Evolutionary conservation across 1,140 invertebrate genomes (phyloP), one percentile per base, ranked within the genome.

Genomic region (Zaprionus ornatus): DNA sequence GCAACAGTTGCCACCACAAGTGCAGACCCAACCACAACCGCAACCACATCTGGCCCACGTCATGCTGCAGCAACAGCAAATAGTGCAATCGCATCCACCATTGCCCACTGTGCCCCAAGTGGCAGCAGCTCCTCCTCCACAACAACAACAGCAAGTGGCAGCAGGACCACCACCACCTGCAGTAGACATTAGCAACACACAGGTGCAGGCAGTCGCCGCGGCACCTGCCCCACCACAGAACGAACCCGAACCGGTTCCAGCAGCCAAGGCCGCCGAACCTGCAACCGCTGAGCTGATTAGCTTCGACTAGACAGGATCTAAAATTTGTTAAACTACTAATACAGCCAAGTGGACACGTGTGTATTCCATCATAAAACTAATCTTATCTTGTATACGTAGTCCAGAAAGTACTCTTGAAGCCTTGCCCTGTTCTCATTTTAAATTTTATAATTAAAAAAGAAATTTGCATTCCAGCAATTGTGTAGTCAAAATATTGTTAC

Each of bases 221-320:
- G 79, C 88, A 17, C 90, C 91, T 56, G 87, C 91, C 52, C 92
- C 92, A 25, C 93, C 93, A 42, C 91, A 93, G 74, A 93, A 92
- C 52, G 91, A 82, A 42, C 90, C 85, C 2, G 79, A 90, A 56
- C 86, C 88, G 40, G 69, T 85, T 25, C 55, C 65, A 6, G 75
- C 91, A 13, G 91, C 91, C 45, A 90, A 81, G 40, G 83, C 93
- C 5, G 91, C 79, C 82, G 72, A 95, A 72, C 94, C 94, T 27
- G 94, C 94, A 79, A 95, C 95, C 5, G 95, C 95, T 56, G 95
- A 96, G 91, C 92, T 96, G 2, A 96, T 96, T 59, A 95, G 95
- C 87, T 96, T 96, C 90, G 95, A 96, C 93, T 96, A 93, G 94
- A 9, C 29, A 32, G 29, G 9, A 84, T 7, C 23, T 15, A 9